Evolutionary conservation across 2,113 vertebrate genomes (phyloP), one percentile per base, ranked within the genome.

Genomic region (human (Homo sapiens)): DNA sequence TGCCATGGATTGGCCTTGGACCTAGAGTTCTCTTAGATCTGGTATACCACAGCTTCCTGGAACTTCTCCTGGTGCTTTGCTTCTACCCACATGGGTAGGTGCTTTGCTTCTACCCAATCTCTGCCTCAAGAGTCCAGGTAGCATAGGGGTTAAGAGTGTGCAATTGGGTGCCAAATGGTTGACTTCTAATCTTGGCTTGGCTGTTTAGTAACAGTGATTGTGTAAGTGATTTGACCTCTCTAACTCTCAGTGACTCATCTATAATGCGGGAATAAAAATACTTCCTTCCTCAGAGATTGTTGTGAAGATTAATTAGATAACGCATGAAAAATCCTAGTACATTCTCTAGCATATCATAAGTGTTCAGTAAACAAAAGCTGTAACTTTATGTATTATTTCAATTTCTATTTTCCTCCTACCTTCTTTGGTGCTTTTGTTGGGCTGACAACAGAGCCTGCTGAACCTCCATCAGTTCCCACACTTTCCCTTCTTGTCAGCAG

Each of bases 291-390:
- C 79, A 89, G 88, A 89, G 59, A 4, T 70, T 50, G 13, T 22
- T 68, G 20, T 85, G 83, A 93, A 18, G 59, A 23, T 95, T 79
- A 80, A 80, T 75, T 88, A 94, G 23, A 76, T 87, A 50, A 82
- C 64, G 2, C 20, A 70, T 68, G 38, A 61, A 92, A 91, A 66
- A 14, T 78, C 18, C 38, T 80, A 30, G 20, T 43, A 57, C 55
- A 55, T 11, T n/a, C 22, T 75, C 52, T 23, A 73, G 18, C 25
- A 59, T 18, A 84, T 68, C 43, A 2, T 22, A 17, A 75, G 17
- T 50, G 13, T 23, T 59, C 64, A 92, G 27, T 32, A 32, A 84
- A 35, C 35, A 79, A 18, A 23, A 50, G 6, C 61, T 66, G 30
- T 78, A 76, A 8, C 6, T 48, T 78, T 89, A 45, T 27, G 57